phyloP scores from a whole-genome alignment of 2,797 vertebrate genomes.

The Telmatherina bonti region DNA sequence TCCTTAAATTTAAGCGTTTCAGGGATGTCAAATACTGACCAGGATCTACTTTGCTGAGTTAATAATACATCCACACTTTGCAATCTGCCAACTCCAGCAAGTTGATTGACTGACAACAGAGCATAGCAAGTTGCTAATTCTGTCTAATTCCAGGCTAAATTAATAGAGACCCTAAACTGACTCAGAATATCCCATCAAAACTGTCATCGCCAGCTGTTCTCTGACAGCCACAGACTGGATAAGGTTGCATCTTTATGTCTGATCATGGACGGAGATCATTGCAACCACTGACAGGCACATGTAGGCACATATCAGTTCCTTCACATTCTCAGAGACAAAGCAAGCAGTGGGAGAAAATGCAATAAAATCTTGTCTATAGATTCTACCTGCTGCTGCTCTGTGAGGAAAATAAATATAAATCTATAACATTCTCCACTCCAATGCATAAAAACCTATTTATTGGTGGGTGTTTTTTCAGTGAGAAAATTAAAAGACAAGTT shows the following conservation, averaged over 20 bases:
- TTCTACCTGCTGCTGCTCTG: slow-evolving; percentile 34
- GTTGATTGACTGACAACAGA: not conserved
- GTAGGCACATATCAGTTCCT: slow-evolving; percentile 45
- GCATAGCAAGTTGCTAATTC: not conserved
- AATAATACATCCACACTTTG: not conserved
- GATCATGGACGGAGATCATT: slow-evolving; percentile 34
- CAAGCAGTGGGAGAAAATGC: slow-evolving; percentile 19
- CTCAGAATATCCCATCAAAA: slow-evolving; percentile 20
- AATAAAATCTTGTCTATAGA: slow-evolving; percentile 25
- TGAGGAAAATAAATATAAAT: slow-evolving; percentile 29
- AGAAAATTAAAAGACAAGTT: slow-evolving; percentile 40
- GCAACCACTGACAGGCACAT: slow-evolving; percentile 34
- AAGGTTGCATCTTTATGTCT: slow-evolving; percentile 18
- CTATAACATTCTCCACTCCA: slow-evolving; percentile 21
- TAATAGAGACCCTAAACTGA: slow-evolving; percentile 34
- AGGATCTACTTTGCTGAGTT: slow-evolving; percentile 41
- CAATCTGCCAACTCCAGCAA: not conserved
- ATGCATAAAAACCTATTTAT: slow-evolving; percentile 52
- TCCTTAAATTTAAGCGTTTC: slow-evolving; percentile 27
- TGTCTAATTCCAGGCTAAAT: slow-evolving; percentile 5
- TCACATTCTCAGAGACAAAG: slow-evolving; percentile 19
- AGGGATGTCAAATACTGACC: slow-evolving; percentile 58
- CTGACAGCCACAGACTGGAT: slow-evolving; percentile 22
- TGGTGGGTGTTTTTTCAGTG: slow-evolving; percentile 16
- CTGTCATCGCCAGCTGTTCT: slow-evolving; percentile 24